These are phyloP conservation scores for Tolmerus cingulatus DNA, from an alignment of 2,888 invertebrate genomes.

Conservation along the genomic window DNA sequence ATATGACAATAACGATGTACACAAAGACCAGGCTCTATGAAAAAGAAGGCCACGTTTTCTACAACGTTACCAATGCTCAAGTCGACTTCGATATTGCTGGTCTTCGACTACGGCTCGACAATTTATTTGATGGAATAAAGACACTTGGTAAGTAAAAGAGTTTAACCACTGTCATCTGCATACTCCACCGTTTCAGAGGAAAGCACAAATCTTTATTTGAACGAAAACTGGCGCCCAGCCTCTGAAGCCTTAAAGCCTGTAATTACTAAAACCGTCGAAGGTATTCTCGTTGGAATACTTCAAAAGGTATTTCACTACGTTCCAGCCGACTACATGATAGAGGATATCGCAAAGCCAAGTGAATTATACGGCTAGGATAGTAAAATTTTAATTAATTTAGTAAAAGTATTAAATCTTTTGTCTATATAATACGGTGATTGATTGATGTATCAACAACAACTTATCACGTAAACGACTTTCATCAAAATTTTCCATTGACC, in stretches of 20 bases:
- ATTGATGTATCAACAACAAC: not conserved
- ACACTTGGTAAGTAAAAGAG: conserved; percentile 65
- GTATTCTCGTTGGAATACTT: conserved; percentile 70
- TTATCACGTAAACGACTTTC: not conserved
- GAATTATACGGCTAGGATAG: conserved; percentile 52
- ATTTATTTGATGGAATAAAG: conserved; percentile 73
- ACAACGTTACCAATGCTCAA: conserved; percentile 71
- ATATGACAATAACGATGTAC: conserved; percentile 70
- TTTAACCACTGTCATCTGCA: not conserved
- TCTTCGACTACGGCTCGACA: conserved; percentile 70
- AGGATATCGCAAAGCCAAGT: conserved; percentile 65
- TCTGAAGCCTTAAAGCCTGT: conserved; percentile 73
- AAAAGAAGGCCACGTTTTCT: conserved; percentile 70
- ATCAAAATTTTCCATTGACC: not conserved
- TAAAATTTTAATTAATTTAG: not conserved
- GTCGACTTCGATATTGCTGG: conserved; percentile 72
- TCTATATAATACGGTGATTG: not conserved
- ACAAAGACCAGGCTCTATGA: conserved; percentile 71
- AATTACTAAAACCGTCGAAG: conserved; percentile 72
- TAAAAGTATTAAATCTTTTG: not conserved
- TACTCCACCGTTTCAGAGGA: conserved; percentile 66
- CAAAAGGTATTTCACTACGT: conserved; percentile 72
- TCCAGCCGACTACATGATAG: conserved; percentile 73
- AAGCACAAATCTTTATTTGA: conserved; percentile 73
- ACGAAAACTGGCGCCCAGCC: conserved; percentile 75